phyloP scores from a whole-genome alignment of 2,888 invertebrate species.

The Hipparchia semele region DNA sequence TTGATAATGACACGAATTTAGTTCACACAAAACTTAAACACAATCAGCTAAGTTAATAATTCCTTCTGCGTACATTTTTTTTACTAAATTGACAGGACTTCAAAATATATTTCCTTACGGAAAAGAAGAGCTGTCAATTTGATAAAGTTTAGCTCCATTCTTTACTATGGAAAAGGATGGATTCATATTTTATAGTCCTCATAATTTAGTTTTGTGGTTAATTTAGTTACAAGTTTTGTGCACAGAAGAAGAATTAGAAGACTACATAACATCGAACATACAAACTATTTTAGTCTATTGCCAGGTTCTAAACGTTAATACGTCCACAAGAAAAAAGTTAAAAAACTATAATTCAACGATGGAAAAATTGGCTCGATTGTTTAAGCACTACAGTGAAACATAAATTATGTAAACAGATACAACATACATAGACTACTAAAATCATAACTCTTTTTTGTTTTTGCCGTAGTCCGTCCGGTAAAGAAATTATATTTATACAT shows the following conservation, averaged over 20 bases:
- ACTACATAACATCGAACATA: conserved; percentile 4
- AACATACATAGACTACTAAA: too few species aligned
- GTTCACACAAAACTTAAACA: conserved; percentile 9
- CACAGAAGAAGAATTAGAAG: not conserved
- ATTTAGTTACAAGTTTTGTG: not conserved
- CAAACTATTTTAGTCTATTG: not conserved
- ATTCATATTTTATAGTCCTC: not conserved
- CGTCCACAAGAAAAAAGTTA: not conserved
- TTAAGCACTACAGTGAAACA: too few species aligned
- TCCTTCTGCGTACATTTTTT: not conserved
- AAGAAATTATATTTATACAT: too few species aligned
- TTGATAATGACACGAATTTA: conserved; percentile 18
- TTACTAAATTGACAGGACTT: too few species aligned
- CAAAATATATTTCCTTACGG: too few species aligned
- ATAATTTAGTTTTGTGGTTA: not conserved
- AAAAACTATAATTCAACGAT: too few species aligned
- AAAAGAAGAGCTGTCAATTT: too few species aligned
- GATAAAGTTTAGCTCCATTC: too few species aligned
- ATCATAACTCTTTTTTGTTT: too few species aligned
- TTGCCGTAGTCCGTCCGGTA: too few species aligned
- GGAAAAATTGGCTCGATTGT: too few species aligned
- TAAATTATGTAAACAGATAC: too few species aligned
- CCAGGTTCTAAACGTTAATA: not conserved
- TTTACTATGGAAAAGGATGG: not conserved
- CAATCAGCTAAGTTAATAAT: not conserved